Conservation (phyloP, 2,888 invertebrate species). For the Mayetiola destructor region DNA sequence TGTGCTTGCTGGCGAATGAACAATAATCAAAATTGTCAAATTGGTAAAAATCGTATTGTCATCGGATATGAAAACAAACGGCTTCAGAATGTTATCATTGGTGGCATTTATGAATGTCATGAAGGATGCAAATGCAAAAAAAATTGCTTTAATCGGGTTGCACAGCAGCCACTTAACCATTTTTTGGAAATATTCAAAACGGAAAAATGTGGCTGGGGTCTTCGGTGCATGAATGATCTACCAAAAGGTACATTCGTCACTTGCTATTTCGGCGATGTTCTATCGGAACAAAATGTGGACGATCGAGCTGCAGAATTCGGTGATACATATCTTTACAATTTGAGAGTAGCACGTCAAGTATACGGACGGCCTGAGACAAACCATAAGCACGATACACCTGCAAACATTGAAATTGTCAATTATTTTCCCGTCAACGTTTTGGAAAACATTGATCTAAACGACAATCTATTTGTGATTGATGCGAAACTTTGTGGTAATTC, state of each 20-base stretch:
- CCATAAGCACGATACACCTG: too few species aligned
- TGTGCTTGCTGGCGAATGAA: background rate
- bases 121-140: background rate
- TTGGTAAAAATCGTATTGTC: background rate
- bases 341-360: background rate
- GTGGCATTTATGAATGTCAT: background rate
- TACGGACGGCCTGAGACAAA: background rate
- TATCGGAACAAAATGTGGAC: background rate
- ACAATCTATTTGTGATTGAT: too few species aligned
- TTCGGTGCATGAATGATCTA: background rate
- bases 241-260: background rate
- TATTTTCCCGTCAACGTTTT: background rate
- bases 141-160: background rate
- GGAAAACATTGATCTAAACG: background rate
- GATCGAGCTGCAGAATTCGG: background rate
- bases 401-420: background rate
- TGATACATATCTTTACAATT: background rate
- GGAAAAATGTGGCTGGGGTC: background rate
- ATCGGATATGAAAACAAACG: background rate
- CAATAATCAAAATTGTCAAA: background rate
- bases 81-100: background rate
- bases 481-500: too few species aligned
- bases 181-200: background rate
- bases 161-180: background rate
- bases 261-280: constrained; percentile 5